Evolutionary conservation across 2,888 invertebrate genomes (phyloP).

Genomic region (Diarsia mendica): DNA sequence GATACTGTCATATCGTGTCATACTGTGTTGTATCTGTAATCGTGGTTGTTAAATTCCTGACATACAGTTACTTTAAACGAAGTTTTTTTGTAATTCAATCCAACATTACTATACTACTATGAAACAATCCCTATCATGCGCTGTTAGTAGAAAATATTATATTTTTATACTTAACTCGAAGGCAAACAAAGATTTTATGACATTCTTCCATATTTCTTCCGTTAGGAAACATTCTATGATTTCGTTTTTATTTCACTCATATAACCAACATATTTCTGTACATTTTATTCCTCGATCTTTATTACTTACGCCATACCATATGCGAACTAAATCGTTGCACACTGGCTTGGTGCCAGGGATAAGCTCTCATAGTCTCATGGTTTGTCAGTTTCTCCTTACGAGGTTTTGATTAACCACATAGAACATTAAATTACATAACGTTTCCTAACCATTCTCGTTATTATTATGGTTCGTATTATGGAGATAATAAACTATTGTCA

Average conservation of each 20-base stretch:
- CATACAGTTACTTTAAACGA: neutral
- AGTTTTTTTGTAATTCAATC: neutral
- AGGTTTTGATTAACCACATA: constrained; percentile 62
- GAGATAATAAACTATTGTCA: constrained; percentile 37
- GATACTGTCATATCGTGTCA: too few relatives aligned
- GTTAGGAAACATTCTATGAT: constrained; percentile 12
- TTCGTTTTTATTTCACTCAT: constrained; percentile 44
- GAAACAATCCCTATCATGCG: too few relatives aligned
- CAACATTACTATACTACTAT: too few relatives aligned
- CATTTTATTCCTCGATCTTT: constrained; percentile 40
- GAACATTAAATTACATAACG: constrained; percentile 52
- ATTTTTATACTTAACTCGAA: constrained; percentile 7
- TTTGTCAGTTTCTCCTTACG: constrained; percentile 40
- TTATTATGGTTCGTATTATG: constrained; percentile 44
- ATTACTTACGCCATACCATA: constrained; percentile 42
- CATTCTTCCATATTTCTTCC: constrained; percentile 4
- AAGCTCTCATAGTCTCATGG: constrained; percentile 26
- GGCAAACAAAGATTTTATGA: constrained; percentile 37
- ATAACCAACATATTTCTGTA: constrained; percentile 29
- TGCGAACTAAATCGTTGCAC: constrained; percentile 52
- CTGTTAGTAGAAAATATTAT: neutral
- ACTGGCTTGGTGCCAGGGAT: constrained; percentile 58
- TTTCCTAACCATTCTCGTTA: constrained; percentile 57
- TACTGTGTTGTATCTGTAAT: too few relatives aligned
- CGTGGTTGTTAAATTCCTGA: too few relatives aligned